Evolutionary conservation across 2,797 vertebrate species (phyloP), one percentile per base, ranked within the genome.

Genomic region (Notoglanidium macrostoma): DNA sequence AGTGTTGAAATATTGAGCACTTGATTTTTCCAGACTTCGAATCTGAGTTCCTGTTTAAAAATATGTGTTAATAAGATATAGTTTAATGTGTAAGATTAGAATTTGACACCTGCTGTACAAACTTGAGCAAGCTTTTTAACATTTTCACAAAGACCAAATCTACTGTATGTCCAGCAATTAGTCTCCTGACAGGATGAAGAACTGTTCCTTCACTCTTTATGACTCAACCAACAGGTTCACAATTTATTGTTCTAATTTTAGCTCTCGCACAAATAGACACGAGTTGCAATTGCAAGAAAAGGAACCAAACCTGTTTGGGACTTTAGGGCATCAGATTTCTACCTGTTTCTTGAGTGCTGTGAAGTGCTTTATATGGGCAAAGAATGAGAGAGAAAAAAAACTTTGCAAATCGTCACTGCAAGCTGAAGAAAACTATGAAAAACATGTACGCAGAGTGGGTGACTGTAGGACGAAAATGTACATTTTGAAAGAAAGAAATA

Each of bases 251-350:
- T 87, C 89, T 87, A 88, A 87, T 87, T 89, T 88, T 89, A 91
- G 88, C 9, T 7, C 49, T 29, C 8, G 59, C 70, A 72, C 57
- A 83, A 51, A 78, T 26, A 68, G 32, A 40, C 51, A 11, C 0
- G 2, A 79, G 35, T 59, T 17, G 0, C 51, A 84, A 83, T 4
- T 15, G 6, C 17, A 10, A 63, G 0, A 51, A 86, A 89, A 91
- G 84, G 44, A 68, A 89, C 79, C 78, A 0, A 88, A 91, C 90
- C 88, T 86, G 91, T 92, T 91, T 88, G 61, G 70, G 78, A 87
- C 78, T 74, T 67, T 76, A 88, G 44, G 79, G 61, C 4, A 40
- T 59, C 49, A 72, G 29, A 80, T 79, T 54, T 80, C 29, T 83
- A 76, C 17, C 79, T 83, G 84, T 87, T 89, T 85, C 78, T 46